Conservation (phyloP, 2,888 invertebrate species). For the Nipponacmea schrenckii region DNA sequence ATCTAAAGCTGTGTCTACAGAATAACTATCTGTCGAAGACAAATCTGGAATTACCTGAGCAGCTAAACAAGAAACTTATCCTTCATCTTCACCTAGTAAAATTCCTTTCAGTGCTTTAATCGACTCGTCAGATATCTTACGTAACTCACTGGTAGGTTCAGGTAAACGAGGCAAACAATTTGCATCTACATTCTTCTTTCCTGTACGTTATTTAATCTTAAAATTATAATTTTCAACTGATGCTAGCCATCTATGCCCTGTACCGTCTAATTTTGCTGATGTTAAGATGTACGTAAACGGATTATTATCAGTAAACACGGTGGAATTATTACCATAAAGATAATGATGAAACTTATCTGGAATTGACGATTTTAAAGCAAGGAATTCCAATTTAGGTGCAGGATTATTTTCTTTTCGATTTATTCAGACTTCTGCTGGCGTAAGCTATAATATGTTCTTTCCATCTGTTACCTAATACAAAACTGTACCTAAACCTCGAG, state of each 20-base stretch:
- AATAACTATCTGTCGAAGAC: no score
- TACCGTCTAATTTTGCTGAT: conserved; percentile 33
- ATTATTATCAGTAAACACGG: conserved; percentile 33
- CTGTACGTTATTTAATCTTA: conserved; percentile 30
- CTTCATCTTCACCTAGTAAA: conserved; percentile 6
- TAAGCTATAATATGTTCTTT: conserved; percentile 29
- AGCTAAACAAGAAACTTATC: conserved; percentile 9
- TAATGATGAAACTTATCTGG: conserved; percentile 25
- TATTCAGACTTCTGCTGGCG: conserved; percentile 30
- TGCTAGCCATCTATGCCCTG: conserved; percentile 34
- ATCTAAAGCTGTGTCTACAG: background rate
- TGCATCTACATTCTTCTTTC: conserved; percentile 33
- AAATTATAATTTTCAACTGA: conserved; percentile 27
- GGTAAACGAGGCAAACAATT: conserved; percentile 36
- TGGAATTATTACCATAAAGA: conserved; percentile 22
- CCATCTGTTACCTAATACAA: conserved; percentile 25
- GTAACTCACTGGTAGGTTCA: background rate
- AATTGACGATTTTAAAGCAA: conserved; percentile 29
- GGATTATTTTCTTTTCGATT: conserved; percentile 28
- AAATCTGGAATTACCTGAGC: background rate
- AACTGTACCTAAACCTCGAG: conserved; percentile 23
- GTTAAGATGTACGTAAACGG: conserved; percentile 33
- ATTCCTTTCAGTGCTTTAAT: conserved; percentile 19
- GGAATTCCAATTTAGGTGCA: conserved; percentile 30
- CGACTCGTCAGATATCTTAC: conserved; percentile 8